These are phyloP conservation scores for Rhimphoctona megacephalus DNA, from an alignment of 2,888 invertebrate species.

Conservation along the genomic window DNA sequence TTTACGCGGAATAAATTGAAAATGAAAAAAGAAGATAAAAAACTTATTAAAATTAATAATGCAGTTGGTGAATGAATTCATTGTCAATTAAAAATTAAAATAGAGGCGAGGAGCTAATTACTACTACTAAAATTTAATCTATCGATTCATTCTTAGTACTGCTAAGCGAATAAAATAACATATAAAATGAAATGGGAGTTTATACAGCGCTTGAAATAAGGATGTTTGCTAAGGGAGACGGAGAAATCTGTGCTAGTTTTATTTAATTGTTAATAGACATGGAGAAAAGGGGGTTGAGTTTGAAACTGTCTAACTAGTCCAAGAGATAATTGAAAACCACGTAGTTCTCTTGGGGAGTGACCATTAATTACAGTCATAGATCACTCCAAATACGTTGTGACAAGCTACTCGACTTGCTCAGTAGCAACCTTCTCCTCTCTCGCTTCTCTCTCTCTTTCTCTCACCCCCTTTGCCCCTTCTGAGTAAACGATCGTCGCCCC, in stretches of 20 bases:
- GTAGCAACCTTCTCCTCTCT: constrained; percentile 66
- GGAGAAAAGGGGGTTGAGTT: not conserved
- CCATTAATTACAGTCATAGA: constrained; percentile 81
- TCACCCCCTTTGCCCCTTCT: constrained; percentile 34
- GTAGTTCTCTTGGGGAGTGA: constrained; percentile 76
- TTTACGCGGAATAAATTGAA: no score
- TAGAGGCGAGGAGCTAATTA: not conserved
- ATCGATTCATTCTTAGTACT: not conserved
- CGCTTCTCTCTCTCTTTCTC: constrained; percentile 55
- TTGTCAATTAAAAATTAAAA: not conserved
- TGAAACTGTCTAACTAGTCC: constrained; percentile 36
- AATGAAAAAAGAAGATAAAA: no score
- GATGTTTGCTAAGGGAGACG: not conserved
- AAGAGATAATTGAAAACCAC: constrained; percentile 80
- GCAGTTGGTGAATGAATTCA: no score
- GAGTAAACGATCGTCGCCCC: constrained; percentile 22
- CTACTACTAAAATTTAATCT: not conserved
- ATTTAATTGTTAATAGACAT: constrained; percentile 13
- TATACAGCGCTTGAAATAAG: not conserved
- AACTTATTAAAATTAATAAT: no score
- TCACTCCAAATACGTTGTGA: constrained; percentile 78
- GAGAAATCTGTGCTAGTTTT: constrained; percentile 16
- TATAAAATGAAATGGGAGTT: not conserved
- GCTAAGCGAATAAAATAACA: not conserved
- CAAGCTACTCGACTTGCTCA: constrained; percentile 73